phyloP scores from a whole-genome alignment of 2,113 vertebrate species.

The Tragelaphus buxtoni region DNA sequence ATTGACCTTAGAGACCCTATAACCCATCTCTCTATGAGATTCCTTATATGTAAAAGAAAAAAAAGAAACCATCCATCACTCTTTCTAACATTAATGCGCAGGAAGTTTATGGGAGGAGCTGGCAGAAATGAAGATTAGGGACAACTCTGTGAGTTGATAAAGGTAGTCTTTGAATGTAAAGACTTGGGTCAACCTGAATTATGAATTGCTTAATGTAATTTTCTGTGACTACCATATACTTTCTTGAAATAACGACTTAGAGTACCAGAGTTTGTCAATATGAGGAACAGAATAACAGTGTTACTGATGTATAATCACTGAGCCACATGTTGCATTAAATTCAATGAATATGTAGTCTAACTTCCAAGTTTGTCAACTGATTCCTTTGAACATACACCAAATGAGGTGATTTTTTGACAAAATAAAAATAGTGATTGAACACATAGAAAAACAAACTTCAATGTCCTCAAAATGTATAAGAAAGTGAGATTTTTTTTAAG shows the following conservation, averaged over 20 bases:
- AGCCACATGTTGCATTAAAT: not conserved
- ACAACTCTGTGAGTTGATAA: not conserved
- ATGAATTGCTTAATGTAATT: not conserved
- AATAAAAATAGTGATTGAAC: not conserved
- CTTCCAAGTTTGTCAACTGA: not conserved
- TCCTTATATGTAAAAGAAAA: not conserved
- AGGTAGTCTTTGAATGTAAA: not conserved
- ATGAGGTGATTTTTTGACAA: not conserved
- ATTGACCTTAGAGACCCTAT: not conserved
- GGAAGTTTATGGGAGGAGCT: not conserved
- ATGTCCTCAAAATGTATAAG: not conserved
- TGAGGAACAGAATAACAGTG: not conserved
- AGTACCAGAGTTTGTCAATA: not conserved
- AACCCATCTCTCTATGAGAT: not conserved
- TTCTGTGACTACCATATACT: not conserved
- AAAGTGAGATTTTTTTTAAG: not conserved
- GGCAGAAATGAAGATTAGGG: not conserved
- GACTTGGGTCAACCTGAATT: not conserved
- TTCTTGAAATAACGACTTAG: not conserved
- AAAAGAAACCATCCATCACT: not conserved
- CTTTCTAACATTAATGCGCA: not conserved
- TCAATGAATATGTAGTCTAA: not conserved
- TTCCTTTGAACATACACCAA: not conserved
- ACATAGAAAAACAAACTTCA: not conserved
- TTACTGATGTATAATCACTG: not conserved